Evolutionary conservation across 2,797 vertebrate species (phyloP).

Genomic region (Clarias laeviceps): DNA sequence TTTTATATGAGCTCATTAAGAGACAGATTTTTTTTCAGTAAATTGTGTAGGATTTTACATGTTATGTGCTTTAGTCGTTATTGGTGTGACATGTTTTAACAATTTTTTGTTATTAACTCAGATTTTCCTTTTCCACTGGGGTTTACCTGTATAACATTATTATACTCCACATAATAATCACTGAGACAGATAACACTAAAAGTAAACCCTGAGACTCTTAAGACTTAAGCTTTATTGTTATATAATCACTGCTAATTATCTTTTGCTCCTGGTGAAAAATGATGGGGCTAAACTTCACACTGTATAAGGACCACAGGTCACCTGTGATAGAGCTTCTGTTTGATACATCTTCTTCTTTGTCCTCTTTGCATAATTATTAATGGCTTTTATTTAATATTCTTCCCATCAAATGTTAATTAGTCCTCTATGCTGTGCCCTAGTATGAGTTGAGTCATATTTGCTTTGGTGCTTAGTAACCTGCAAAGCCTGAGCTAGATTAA

Average conservation of each 20-base stretch:
- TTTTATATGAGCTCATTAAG: background rate
- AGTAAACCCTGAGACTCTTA: background rate
- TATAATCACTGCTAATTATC: background rate
- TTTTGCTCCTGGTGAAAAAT: background rate
- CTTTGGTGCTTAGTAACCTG: background rate
- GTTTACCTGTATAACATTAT: background rate
- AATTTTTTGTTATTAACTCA: background rate
- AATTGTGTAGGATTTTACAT: background rate
- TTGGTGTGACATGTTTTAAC: background rate
- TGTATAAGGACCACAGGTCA: background rate
- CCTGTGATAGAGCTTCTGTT: background rate
- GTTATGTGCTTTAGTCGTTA: background rate
- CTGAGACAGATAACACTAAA: background rate
- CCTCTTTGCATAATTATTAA: background rate
- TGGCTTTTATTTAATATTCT: slow-evolving; percentile 2
- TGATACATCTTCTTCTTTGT: background rate
- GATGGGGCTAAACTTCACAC: background rate
- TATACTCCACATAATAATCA: background rate
- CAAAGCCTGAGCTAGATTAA: slow-evolving; percentile 23
- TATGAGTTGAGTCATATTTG: background rate
- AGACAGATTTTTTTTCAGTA: background rate
- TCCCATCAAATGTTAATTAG: background rate
- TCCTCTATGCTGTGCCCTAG: too few species aligned
- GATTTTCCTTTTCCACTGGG: background rate
- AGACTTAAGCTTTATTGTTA: background rate